phyloP scores from a whole-genome alignment of 1,140 invertebrate genomes.

The Philotrypesis tridentata region DNA sequence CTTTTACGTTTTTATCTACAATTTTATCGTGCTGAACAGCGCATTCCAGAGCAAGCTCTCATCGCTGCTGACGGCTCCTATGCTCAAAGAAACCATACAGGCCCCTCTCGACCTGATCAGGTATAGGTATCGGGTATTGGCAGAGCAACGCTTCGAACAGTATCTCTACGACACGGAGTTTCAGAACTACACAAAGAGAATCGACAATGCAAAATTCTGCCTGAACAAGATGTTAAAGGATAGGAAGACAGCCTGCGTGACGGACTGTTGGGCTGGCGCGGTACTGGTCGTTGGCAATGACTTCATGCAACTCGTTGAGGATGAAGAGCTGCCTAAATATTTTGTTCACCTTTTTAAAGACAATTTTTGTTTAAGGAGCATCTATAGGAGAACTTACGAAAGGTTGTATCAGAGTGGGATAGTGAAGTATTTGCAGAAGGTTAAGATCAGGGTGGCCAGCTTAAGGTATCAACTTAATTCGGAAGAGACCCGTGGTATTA shows the following conservation, averaged over 20 bases:
- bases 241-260: not conserved
- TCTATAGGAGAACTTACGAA: not conserved
- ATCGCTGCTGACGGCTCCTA: not conserved
- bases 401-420: not conserved
- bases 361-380: not conserved
- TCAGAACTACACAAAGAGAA: not conserved
- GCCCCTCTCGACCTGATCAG: not conserved
- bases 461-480: not conserved
- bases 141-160: not conserved
- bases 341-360: not conserved
- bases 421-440: not conserved
- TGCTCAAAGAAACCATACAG: not conserved
- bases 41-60: not conserved
- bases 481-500: not conserved
- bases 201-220: not conserved
- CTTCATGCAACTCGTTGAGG: not conserved
- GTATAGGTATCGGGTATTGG: not conserved
- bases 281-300: not conserved
- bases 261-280: not conserved
- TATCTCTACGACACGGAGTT: not conserved
- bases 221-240: not conserved
- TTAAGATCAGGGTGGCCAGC: not conserved
- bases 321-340: not conserved
- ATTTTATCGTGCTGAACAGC: not conserved
- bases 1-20: not conserved